Base-by-base conservation (phyloP, 2,113 vertebrate genomes). In the Artemisiospiza belli region DNA sequence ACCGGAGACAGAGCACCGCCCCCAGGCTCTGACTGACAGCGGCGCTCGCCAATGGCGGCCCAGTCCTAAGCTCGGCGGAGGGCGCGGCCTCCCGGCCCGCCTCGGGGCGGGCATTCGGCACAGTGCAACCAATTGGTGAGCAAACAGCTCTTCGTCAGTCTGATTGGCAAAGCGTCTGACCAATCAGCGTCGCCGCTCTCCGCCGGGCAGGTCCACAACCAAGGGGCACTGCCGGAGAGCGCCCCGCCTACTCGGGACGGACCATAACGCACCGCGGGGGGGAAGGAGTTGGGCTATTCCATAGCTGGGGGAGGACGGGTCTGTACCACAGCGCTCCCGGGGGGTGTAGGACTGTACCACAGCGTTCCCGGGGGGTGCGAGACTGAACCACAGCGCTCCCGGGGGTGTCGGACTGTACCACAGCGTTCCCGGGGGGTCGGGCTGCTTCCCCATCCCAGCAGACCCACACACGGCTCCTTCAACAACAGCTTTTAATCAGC, bases 111-210 rank as follows among this genome's bases (percentile, higher is more conserved):
- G 30, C 54, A 31, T 12, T 55, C 18, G 30, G 30, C 30, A 33
- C 30, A 55, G 7, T 19, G 11, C 30, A 10, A 11, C 54, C 54
- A 57, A 57, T 57, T 33, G 31, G 31, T 8, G 31, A 33, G 31
- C 12, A 21, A 0, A 0, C 0, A 15, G 5, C 2, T 0, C 3
- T 8, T 5, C 1, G 0, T 5, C 3, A 1, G 1, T 3, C 2
- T 30, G 58, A 81, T 14, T 67, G 64, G 20, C 58, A 33, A 1
- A 9, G 4, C 2, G 0, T 0, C 3, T 3, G 10, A 9, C 78
- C 69, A 81, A 90, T 27, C 41, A 41, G 30, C 28, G 1, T 2
- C 16, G 3, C 9, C 7, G 1, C 0, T 37, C 4, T 10, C 2
- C 2, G 9, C 6, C 6, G 8, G 27, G 15, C 37, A 30, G 1